phyloP scores from a whole-genome alignment of 1,140 invertebrate species.

The Polyergus mexicanus region DNA sequence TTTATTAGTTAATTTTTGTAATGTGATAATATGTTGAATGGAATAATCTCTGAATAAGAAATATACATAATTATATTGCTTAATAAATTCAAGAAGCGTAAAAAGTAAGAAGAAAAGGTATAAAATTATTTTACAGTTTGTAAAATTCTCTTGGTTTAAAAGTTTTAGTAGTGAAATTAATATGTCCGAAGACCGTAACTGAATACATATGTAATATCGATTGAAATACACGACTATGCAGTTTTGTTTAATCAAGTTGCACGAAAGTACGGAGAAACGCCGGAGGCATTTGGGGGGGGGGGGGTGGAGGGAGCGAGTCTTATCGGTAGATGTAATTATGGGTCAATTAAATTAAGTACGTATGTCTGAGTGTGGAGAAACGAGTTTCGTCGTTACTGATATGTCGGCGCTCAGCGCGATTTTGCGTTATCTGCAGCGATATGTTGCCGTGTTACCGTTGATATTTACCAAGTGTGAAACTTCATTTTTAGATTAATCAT shows the following conservation, averaged over 20 bases:
- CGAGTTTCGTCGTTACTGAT: conserved; percentile 49
- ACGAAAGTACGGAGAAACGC: conserved; percentile 32
- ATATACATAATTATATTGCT: background rate
- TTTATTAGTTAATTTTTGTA: background rate
- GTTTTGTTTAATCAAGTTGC: conserved; percentile 22
- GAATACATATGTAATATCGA: background rate
- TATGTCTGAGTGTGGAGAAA: conserved; percentile 40
- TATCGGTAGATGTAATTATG: conserved; percentile 60
- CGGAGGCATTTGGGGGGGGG: background rate
- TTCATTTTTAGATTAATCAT: conserved; percentile 12
- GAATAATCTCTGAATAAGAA: background rate
- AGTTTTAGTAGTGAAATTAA: conserved; percentile 1
- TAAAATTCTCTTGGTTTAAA: background rate
- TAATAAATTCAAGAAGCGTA: background rate
- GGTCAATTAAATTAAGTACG: conserved; percentile 60
- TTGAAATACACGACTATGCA: background rate
- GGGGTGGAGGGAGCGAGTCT: conserved; percentile 15
- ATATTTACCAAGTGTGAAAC: conserved; percentile 17
- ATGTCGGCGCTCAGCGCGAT: conserved; percentile 22
- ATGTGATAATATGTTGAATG: background rate
- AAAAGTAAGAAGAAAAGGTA: background rate
- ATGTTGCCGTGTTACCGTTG: conserved; percentile 45
- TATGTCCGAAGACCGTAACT: background rate
- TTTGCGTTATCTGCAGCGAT: conserved; percentile 3
- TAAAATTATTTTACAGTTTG: background rate